Evolutionary conservation across 2,113 vertebrate genomes (phyloP), one percentile per base, ranked within the genome.

Genomic region (Microtus ochrogaster): DNA sequence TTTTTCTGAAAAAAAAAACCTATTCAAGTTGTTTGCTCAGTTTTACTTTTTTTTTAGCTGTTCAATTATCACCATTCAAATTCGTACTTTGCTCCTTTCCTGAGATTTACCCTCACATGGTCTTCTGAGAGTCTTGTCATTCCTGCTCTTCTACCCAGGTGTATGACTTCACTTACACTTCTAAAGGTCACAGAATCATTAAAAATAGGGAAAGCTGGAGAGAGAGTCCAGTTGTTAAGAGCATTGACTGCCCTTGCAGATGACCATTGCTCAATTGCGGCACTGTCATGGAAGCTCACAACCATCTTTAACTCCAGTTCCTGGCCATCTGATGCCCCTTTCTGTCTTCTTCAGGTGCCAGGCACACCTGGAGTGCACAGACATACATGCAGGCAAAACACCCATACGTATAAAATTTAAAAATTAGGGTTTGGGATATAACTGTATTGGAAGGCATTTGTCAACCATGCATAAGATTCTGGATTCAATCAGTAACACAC

Each of bases 101-200:
- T 65, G 85, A 86, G 81, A 90, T 74, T 95, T 73, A 68, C n/a
- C 73, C 63, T 36, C 89, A 21, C 26, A 49, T 13, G 68, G 28
- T 93, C 74, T 93, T 89, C 77, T 91, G 55, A 90, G 24, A 91
- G 30, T 89, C 83, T 74, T 90, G 22, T 1, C 30, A 73, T 82
- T 94, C 83, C 24, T 78, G 68, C 22, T 94, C 47, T 82, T 72
- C 41, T 16, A 58, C 82, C 89, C 55, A 86, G 49, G 41, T 90
- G 36, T 90, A 49, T 61, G 73, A 73, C 73, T 55, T 68, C 47
- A 92, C 33, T 73, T 30, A 83, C 16, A 83, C 55, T 84, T 93
- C 81, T 94, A 96, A 73, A 84, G 93, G 81, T 83, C 95, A 94
- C 47, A 77, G 79, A 36, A 87, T 61, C 84, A 93, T 81, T 39